A percentile compares a stretch with the other conserved stretches of the same genome.
Evolutionary conservation across 1,140 invertebrate genomes (phyloP).

Genomic region (Aphaenogaster floridana): DNA sequence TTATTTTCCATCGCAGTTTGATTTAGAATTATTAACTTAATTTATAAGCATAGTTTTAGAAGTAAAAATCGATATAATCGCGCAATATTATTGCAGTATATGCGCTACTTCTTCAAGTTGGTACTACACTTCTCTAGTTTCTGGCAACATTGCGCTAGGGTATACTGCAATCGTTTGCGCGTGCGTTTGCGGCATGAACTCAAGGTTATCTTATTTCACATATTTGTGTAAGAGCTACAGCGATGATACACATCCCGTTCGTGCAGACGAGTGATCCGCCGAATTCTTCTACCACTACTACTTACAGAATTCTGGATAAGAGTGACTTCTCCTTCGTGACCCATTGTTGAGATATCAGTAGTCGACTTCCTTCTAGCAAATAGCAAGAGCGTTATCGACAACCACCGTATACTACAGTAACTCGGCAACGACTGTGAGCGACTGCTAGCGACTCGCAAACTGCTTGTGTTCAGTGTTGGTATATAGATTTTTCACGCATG

Average conservation of each 20-base stretch:
- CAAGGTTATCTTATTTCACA: constrained; percentile 21
- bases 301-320: constrained; percentile 62
- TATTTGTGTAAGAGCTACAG: not conserved
- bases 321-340: constrained; percentile 50
- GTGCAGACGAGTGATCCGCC: no score
- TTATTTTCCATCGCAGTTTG: not conserved
- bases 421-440: constrained; percentile 37
- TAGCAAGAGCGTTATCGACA: not conserved
- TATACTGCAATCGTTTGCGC: not conserved
- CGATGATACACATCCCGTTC: not conserved
- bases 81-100: not conserved
- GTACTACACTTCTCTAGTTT: not conserved
- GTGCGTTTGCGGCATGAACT: not conserved
- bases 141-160: constrained; percentile 18
- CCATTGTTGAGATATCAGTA: not conserved
- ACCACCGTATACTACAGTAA: not conserved
- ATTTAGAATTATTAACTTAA: constrained; percentile 11
- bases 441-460: not conserved
- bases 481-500: no score
- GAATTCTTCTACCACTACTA: constrained; percentile 13
- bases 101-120: not conserved
- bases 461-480: no score
- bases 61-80: not conserved
- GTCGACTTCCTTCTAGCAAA: not conserved
- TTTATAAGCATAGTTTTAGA: not conserved